phyloP scores from a whole-genome alignment of 1,140 invertebrate species.

The Diuraphis noxia region DNA sequence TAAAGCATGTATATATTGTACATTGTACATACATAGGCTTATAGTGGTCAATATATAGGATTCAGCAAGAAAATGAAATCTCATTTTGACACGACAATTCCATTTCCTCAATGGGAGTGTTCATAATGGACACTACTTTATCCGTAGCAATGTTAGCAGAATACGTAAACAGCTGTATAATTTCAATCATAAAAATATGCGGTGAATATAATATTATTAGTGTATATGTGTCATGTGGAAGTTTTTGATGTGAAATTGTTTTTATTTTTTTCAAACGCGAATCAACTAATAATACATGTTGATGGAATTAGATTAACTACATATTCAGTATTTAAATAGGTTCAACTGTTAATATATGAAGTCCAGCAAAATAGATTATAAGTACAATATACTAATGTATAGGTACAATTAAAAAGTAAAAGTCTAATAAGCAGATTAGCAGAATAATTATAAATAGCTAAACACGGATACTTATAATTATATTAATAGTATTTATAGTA shows the following conservation, averaged over 20 bases:
- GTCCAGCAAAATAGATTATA: background rate
- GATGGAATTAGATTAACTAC: background rate
- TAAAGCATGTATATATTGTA: background rate
- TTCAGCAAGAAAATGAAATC: constrained; percentile 45
- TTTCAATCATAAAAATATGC: background rate
- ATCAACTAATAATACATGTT: background rate
- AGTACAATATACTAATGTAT: background rate
- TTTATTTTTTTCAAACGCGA: background rate
- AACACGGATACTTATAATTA: background rate
- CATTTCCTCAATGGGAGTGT: constrained; percentile 44
- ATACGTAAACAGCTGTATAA: constrained; percentile 35
- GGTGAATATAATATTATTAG: constrained; percentile 18
- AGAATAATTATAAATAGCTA: background rate
- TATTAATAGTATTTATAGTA: background rate
- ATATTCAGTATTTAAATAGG: background rate
- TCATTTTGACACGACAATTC: constrained; percentile 53
- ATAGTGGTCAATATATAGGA: constrained; percentile 48
- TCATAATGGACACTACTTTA: constrained; percentile 42
- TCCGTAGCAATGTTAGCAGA: constrained; percentile 24
- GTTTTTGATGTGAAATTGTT: background rate
- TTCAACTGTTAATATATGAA: background rate
- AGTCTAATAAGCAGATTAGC: background rate
- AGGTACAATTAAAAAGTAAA: background rate
- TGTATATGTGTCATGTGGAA: background rate
- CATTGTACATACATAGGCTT: background rate